Evolutionary conservation across 2,888 invertebrate genomes (phyloP).

Genomic region (Tupiocoris notatus): DNA sequence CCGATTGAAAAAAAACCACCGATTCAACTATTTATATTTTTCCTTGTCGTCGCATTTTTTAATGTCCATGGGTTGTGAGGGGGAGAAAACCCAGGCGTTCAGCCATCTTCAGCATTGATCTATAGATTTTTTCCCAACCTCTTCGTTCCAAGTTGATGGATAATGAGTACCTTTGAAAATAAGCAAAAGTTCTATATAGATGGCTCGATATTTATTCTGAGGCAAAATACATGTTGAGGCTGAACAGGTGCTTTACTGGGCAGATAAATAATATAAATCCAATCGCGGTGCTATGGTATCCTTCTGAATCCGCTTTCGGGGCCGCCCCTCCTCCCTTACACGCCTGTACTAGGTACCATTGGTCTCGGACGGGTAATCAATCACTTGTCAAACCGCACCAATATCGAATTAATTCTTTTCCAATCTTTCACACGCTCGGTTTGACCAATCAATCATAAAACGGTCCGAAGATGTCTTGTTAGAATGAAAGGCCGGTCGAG

Average conservation of each 20-base stretch:
- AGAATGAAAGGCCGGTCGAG: not conserved
- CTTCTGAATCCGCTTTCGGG: not conserved
- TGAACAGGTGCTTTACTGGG: not conserved
- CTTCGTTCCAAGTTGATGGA: no score
- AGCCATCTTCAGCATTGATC: no score
- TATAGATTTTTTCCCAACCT: no score
- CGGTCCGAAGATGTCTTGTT: not conserved
- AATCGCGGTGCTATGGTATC: not conserved
- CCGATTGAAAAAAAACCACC: no score
- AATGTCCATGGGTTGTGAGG: no score
- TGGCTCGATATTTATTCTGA: no score
- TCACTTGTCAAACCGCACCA: constrained; percentile 20
- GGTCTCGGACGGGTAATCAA: not conserved
- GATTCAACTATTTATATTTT: no score
- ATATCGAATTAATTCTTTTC: constrained; percentile 26
- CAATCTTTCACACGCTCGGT: constrained; percentile 22
- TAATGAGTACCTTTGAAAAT: no score
- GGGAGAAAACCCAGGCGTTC: no score
- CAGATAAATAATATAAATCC: not conserved
- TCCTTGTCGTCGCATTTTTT: no score
- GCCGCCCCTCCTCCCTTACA: no score
- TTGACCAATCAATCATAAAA: constrained; percentile 17
- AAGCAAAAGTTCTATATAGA: no score
- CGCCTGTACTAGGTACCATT: not conserved
- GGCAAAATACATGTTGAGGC: not conserved